A percentile compares a stretch with the other conserved stretches of the same genome.
phyloP scores from a whole-genome alignment of 2,888 invertebrate species.

The Yponomeuta plumbellus region DNA sequence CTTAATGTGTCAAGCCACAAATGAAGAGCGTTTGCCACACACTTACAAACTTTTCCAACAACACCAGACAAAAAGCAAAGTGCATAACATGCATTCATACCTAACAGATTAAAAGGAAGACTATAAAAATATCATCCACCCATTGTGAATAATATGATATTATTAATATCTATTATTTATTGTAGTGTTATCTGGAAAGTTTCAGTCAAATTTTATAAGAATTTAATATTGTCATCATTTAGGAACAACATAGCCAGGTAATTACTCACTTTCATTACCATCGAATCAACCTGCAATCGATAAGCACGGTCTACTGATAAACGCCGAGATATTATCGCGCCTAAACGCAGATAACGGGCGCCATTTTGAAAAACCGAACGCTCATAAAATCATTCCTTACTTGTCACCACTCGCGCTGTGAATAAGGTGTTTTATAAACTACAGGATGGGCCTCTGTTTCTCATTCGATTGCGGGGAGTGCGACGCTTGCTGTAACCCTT shows the following conservation, averaged over 20 bases:
- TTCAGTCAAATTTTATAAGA: too few species aligned
- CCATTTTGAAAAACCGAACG: constrained; percentile 1
- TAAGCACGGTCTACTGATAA: not conserved
- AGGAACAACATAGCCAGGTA: not conserved
- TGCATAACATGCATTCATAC: too few species aligned
- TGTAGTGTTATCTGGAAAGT: too few species aligned
- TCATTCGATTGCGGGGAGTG: constrained; percentile 65
- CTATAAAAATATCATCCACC: too few species aligned
- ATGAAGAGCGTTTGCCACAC: too few species aligned
- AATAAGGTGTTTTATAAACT: not conserved
- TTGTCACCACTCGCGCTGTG: not conserved
- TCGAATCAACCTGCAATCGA: not conserved
- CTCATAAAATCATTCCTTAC: not conserved
- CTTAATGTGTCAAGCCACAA: too few species aligned
- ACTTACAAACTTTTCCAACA: too few species aligned
- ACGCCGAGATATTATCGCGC: not conserved
- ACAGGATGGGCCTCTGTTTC: constrained; percentile 63
- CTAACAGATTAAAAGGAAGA: too few species aligned
- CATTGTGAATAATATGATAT: too few species aligned
- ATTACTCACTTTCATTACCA: not conserved
- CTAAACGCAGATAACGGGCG: not conserved
- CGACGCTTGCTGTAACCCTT: constrained; percentile 61
- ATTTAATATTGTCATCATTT: too few species aligned
- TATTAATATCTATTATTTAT: too few species aligned
- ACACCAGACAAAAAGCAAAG: too few species aligned